Percentiles rank a stretch among this genome's conserved stretches.
Evolutionary conservation across 2,888 invertebrate species (phyloP).

Genomic region (Noctuana brunneofusca): DNA sequence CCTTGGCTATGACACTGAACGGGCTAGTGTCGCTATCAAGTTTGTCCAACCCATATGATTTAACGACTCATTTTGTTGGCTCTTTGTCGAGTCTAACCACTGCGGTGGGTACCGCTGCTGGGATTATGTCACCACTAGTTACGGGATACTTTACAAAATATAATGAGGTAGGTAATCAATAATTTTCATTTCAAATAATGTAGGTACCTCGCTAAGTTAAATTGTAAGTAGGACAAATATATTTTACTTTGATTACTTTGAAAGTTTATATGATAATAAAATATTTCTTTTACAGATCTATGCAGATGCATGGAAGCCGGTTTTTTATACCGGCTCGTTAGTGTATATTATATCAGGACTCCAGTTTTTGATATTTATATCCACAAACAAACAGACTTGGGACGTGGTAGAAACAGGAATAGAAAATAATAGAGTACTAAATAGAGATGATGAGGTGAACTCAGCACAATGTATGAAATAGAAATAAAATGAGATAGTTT

Average conservation of each 20-base stretch:
- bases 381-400: constrained; percentile 78
- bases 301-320: constrained; percentile 84
- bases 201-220: no score
- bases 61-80: constrained; percentile 86
- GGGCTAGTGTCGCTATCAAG: constrained; percentile 73
- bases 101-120: constrained; percentile 81
- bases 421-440: no score
- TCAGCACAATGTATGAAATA: no score
- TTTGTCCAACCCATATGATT: constrained; percentile 81
- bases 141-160: constrained; percentile 78
- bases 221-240: no score
- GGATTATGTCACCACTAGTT: not conserved
- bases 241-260: no score
- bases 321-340: constrained; percentile 84
- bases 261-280: not conserved
- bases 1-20: constrained; percentile 79
- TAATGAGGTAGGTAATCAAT: constrained; percentile 65
- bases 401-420: constrained; percentile 1
- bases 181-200: no score
- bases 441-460: no score
- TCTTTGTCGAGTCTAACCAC: constrained; percentile 85
- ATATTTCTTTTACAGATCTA: constrained; percentile 76
- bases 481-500: no score
- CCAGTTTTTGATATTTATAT: constrained; percentile 84
- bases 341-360: constrained; percentile 84